These are phyloP conservation scores for Ovis aries DNA, from an alignment of 2,113 vertebrate species.

Conservation along the genomic window ARS-UI_Ramb_v3.0 NC_056076.1:20787001-20787500, in stretches of 20 bases:
- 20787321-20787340: neutral
- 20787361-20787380: neutral
- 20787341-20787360: neutral
- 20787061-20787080: neutral
- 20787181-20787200: neutral
- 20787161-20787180: neutral
- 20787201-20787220: neutral
- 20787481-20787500: neutral
- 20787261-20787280: too few relatives aligned
- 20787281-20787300: neutral
- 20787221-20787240: neutral
- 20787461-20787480: neutral
- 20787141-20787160: neutral
- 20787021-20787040: conserved; percentile 54
- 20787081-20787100: neutral
- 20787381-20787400: neutral
- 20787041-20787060: conserved; percentile 28
- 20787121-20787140: neutral
- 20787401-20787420: neutral
- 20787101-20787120: neutral
- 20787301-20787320: neutral
- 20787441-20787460: neutral
- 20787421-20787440: neutral
- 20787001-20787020: conserved; percentile 63
- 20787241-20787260: neutral